phyloP scores from a whole-genome alignment of 2,797 vertebrate species.

The Oryzias sinensis region DNA sequence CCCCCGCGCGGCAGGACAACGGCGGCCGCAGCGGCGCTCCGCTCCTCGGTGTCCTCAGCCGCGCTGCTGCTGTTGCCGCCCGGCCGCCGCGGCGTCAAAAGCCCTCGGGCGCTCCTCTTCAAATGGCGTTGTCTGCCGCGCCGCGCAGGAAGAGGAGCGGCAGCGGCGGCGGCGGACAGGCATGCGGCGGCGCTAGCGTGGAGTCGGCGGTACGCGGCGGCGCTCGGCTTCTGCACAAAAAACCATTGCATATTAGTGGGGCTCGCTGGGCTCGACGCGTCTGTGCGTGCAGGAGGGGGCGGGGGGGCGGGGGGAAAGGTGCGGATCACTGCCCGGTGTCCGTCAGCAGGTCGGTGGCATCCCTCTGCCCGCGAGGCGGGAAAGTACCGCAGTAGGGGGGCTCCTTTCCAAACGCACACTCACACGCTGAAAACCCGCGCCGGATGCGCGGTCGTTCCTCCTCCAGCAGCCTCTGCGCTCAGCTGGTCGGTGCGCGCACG shows the following conservation, averaged over 20 bases:
- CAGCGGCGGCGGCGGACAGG: constrained; percentile 65
- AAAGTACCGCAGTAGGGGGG: constrained; percentile 67
- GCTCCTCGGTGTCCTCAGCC: constrained; percentile 52
- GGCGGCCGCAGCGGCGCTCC: constrained; percentile 69
- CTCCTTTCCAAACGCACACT: constrained; percentile 59
- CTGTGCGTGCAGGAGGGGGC: constrained; percentile 48
- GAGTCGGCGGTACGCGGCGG: constrained; percentile 82
- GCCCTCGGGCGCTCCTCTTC: constrained; percentile 72
- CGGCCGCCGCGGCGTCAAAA: constrained; percentile 77
- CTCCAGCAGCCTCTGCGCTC: constrained; percentile 20
- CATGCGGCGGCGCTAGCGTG: constrained; percentile 86
- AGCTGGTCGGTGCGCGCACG: constrained; percentile 34
- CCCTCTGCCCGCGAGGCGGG: constrained; percentile 45
- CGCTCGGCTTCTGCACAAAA: constrained; percentile 86
- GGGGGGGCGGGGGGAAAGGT: constrained; percentile 23
- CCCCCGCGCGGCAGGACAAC: constrained; percentile 83
- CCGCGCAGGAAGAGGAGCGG: constrained; percentile 81
- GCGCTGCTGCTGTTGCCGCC: constrained; percentile 80
- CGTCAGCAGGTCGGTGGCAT: constrained; percentile 71
- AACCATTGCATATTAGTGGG: constrained; percentile 91
- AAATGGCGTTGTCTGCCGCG: constrained; percentile 86
- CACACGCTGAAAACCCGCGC: constrained; percentile 26
- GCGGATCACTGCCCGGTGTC: constrained; percentile 46
- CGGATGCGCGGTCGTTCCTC: constrained; percentile 28
- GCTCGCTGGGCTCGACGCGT: constrained; percentile 58